These are phyloP conservation scores for human DNA, from an alignment of 2,113 vertebrate species.

Conservation along the genomic window DNA sequence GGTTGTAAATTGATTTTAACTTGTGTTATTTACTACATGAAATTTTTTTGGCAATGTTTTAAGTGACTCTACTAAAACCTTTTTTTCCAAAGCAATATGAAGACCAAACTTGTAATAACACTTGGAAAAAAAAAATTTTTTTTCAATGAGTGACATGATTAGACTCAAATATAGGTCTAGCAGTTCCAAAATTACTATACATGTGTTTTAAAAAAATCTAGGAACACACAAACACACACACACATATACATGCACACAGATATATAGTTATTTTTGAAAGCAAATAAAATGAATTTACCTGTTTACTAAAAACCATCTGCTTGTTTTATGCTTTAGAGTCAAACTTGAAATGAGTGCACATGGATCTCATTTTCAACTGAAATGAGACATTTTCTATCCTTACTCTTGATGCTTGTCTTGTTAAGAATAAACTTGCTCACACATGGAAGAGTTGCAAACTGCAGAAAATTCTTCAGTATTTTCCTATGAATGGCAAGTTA, in stretches of 20 bases:
- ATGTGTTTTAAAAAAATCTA: neutral
- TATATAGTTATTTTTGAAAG: neutral
- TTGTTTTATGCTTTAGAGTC: neutral
- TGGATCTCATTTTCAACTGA: neutral
- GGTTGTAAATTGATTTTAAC: neutral
- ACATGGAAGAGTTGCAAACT: neutral
- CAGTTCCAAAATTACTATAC: neutral
- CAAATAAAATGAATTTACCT: neutral
- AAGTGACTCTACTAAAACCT: neutral
- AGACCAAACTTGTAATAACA: neutral
- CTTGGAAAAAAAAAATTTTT: neutral
- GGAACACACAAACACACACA: neutral
- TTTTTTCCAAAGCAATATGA: neutral
- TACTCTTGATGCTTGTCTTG: neutral
- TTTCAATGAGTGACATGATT: neutral
- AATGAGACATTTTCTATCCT: neutral
- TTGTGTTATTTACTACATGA: neutral
- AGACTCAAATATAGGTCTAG: neutral
- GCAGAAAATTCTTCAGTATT: neutral
- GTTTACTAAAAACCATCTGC: neutral
- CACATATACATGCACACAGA: neutral
- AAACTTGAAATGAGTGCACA: neutral
- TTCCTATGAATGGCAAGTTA: neutral
- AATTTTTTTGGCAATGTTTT: neutral
- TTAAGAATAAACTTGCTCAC: conserved; percentile 12